Conservation (phyloP, 2,888 invertebrate species). For the Cryptosula pallasiana region DNA sequence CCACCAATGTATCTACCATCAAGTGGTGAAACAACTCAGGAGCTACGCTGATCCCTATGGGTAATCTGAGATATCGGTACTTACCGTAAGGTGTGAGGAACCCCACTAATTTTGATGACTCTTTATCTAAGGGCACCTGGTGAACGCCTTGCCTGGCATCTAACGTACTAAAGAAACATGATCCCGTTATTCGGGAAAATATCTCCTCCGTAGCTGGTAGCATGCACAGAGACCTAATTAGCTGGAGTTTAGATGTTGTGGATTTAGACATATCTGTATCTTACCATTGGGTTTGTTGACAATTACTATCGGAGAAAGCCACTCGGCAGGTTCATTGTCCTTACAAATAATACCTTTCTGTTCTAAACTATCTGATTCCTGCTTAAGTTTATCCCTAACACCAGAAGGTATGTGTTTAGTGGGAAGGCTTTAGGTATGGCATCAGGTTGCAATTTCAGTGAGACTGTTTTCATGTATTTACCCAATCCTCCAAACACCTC, state of each 20-base stretch:
- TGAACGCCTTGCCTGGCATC: conserved; percentile 1
- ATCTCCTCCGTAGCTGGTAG: conserved; percentile 1
- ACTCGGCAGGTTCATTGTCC: conserved; percentile 13
- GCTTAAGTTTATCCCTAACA: conserved; percentile 2
- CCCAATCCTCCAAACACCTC: conserved; percentile 15
- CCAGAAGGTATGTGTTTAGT: conserved; percentile 6
- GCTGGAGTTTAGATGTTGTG: conserved; percentile 10
- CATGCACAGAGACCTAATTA: conserved; percentile 13
- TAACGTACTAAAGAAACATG: not conserved
- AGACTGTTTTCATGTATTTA: not conserved
- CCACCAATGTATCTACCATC: not conserved
- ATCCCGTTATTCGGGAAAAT: conserved; percentile 9
- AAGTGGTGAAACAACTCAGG: not conserved
- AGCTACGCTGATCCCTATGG: conserved; percentile 1
- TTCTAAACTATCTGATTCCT: not conserved
- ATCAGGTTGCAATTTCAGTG: not conserved
- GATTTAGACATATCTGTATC: not conserved
- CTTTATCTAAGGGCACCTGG: not conserved
- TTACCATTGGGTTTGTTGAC: not conserved
- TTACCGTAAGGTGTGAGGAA: not conserved
- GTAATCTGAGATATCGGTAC: not conserved
- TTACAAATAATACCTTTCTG: conserved; percentile 4
- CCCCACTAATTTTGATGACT: not conserved
- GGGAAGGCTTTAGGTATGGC: conserved; percentile 10
- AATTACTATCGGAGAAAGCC: conserved; percentile 15